These are phyloP conservation scores for Drosophila silvestris DNA, from an alignment of 2,888 invertebrate species.

Conservation along the genomic window DNA sequence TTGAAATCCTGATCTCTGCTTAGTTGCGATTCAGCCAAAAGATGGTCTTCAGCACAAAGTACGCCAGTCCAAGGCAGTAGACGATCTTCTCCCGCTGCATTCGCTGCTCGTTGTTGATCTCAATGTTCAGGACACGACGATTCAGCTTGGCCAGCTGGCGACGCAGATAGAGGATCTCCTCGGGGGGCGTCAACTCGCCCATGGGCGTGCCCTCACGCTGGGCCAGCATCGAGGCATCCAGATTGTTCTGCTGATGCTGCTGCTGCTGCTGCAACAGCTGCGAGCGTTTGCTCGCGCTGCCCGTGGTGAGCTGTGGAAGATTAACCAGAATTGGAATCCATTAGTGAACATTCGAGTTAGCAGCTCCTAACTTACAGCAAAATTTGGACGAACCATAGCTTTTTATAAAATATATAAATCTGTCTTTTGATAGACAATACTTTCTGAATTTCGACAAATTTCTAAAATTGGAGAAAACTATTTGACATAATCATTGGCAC, in stretches of 20 bases:
- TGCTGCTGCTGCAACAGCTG: slow-evolving; percentile 60
- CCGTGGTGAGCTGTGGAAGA: slow-evolving; percentile 74
- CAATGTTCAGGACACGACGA: slow-evolving; percentile 93
- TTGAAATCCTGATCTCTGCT: slow-evolving; percentile 15
- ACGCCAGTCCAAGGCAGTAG: slow-evolving; percentile 93
- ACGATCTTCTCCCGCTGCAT: slow-evolving; percentile 94
- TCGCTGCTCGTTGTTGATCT: slow-evolving; percentile 93
- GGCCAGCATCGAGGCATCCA: slow-evolving; percentile 77
- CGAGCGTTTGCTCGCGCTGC: slow-evolving; percentile 81
- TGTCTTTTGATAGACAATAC: not conserved
- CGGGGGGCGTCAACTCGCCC: slow-evolving; percentile 89
- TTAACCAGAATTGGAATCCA: not conserved
- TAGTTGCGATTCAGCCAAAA: slow-evolving; percentile 91
- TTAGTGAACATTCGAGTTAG: not conserved
- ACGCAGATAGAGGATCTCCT: slow-evolving; percentile 93
- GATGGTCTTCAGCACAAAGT: slow-evolving; percentile 93
- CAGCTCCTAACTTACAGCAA: slow-evolving; percentile 31
- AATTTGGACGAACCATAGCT: slow-evolving; percentile 50
- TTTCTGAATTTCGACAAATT: slow-evolving; percentile 27
- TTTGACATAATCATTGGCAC: not conserved
- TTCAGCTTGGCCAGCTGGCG: slow-evolving; percentile 95
- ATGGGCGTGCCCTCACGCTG: slow-evolving; percentile 90
- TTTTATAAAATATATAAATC: not conserved
- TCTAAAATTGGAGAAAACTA: not conserved
- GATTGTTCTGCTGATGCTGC: slow-evolving; percentile 67